Evolutionary conservation across 2,888 invertebrate genomes (phyloP), one percentile per base, ranked within the genome.

Genomic region (Netelia inedita): DNA sequence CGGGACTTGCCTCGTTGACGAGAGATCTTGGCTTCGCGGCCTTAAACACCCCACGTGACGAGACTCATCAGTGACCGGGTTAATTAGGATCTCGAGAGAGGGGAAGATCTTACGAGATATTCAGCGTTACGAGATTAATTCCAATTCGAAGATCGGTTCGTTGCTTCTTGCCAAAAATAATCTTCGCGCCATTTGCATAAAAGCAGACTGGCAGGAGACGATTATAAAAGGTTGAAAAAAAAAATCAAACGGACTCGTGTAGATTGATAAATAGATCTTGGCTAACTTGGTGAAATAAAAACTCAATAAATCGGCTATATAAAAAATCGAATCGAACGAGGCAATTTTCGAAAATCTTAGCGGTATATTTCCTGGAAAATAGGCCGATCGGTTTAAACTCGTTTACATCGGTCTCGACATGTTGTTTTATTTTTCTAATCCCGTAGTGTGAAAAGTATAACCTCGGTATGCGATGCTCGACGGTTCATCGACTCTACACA

Each of bases 401-500:
- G n/a, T 16, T 5, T 11, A 19, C 14, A 1, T 55, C 55, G 19
- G 16, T 2, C 19, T n/a, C 19, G 8, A 55, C 16, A 1, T 55
- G 11, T n/a, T 50, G 50, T 6, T 50, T 50, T 50, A 8, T 16
- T 0, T 53, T 50, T 50, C n/a, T 50, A 41, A 57, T 72, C 16
- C 10, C 8, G 41, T 5, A 41, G 35, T 43, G 66, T 57, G 28
- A 75, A 75, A 75, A 65, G 21, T 65, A 9, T 66, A 66, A 68
- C 28, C 19, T 66, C 35, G 66, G 14, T 16, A 72, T 28, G 43
- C 2, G 23, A 35, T 46, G 59, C 63, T 61, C n/a, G 16, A 14
- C 69, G 74, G 82, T 83, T 83, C 82, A 83, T 79, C 78, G 82
- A 82, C 82, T 66, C 50, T 11, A 23, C 43, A 41, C 6, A n/a